Evolutionary conservation across 2,113 vertebrate species (phyloP), one percentile per base, ranked within the genome.

Genomic region (Aleadryas rufinucha): DNA sequence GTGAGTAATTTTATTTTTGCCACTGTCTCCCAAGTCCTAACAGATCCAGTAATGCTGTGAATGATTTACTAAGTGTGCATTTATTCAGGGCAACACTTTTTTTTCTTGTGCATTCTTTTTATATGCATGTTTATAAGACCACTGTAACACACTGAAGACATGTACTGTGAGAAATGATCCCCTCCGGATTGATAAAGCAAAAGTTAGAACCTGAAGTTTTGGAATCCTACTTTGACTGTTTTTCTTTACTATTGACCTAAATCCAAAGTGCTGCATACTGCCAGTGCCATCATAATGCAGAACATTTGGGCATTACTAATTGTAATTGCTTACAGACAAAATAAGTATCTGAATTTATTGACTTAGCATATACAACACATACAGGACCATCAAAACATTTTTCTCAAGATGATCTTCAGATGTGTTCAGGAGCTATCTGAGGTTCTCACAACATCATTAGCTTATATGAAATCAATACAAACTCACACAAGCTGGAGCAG

Each of bases 381-480:
- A 18, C 0, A 0, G 6, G 7, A 45, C 4, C 9, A 50, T 16
- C 17, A 49, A n/a, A 33, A 17, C 2, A 10, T 23, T 45, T 75
- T 57, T 91, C 54, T 69, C 20, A 37, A 26, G 2, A 45, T 64
- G 33, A 37, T 16, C 7, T 75, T 83, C 41, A 45, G 11, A 31
- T 22, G 1, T 28, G 28, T 57, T 52, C 33, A 70, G 30, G 30
- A 78, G 18, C 7, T 50, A 41, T 6, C 16, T 45, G 54, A 54
- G 5, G 9, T 42, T 83, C 30, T 79, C 17, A 54, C 10, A 42
- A 31, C 13, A 22, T 56, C 17, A 17, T 75, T 60, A 35, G 9
- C 7, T 1, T 41, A 54, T 37, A 31, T 17, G 16, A 19, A 70
- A 61, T 47, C 56, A 57, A 42, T 45, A 22, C 2, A 84, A 83